Conservation (phyloP, 2,888 invertebrate species). For the Brachypterus glaber region DNA sequence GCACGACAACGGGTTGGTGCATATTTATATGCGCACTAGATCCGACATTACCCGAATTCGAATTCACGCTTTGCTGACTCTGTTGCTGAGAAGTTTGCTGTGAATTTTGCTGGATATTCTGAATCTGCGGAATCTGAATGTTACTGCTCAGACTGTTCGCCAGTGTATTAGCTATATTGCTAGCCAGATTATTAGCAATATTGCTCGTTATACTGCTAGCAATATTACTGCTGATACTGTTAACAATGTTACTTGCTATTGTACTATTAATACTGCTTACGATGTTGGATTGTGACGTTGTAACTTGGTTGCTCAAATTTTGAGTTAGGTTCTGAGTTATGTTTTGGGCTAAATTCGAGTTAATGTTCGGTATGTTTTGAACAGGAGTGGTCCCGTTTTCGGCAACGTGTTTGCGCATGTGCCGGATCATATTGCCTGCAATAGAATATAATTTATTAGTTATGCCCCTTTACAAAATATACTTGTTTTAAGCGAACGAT, state of each 20-base stretch:
- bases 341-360: no score
- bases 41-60: no score
- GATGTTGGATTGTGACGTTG: no score
- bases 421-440: slow-evolving; percentile 64
- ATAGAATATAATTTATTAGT: no score
- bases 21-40: not conserved
- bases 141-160: slow-evolving; percentile 8
- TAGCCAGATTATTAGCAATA: not conserved
- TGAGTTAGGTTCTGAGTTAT: no score
- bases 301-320: no score
- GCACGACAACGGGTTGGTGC: slow-evolving; percentile 46
- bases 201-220: not conserved
- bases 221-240: not conserved
- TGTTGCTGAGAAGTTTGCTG: slow-evolving; percentile 29
- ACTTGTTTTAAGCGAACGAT: no score
- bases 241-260: no score
- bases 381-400: slow-evolving; percentile 37
- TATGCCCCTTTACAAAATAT: no score
- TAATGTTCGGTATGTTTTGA: no score
- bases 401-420: slow-evolving; percentile 59
- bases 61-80: slow-evolving; percentile 29
- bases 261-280: no score
- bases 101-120: slow-evolving; percentile 7
- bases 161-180: no score
- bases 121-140: slow-evolving; percentile 4